Conservation (phyloP, 2,888 invertebrate genomes). For the Steinernema scapterisci region DNA sequence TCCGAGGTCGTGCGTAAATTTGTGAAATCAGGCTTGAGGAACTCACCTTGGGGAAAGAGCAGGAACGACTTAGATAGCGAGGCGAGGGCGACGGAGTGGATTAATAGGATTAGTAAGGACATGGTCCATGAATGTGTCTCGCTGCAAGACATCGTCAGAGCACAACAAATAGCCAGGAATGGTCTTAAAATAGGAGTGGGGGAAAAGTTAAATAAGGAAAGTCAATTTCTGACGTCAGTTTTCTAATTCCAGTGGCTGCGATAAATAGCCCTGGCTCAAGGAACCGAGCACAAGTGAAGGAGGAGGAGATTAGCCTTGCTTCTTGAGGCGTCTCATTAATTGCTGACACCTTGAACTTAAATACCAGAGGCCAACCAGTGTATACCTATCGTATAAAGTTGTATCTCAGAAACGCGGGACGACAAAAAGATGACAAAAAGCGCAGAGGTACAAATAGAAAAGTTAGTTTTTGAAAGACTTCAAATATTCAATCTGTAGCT, state of each 20-base stretch:
- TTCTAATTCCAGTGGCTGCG: not conserved
- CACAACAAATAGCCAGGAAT: not conserved
- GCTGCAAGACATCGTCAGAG: constrained; percentile 14
- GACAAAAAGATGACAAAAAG: no score
- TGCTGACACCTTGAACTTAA: no score
- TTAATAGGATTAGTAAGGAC: not conserved
- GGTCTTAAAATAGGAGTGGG: not conserved
- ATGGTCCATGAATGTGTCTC: constrained; percentile 22
- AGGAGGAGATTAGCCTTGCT: not conserved
- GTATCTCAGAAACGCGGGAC: no score
- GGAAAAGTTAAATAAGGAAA: not conserved
- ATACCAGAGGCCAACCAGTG: no score
- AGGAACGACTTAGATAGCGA: constrained; percentile 34
- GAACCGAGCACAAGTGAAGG: not conserved
- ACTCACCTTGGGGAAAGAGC: constrained; percentile 76
- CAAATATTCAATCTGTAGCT: no score
- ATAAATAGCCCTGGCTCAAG: constrained; percentile 9
- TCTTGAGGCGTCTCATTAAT: not conserved
- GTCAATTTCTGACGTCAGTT: constrained; percentile 1
- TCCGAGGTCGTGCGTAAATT: no score
- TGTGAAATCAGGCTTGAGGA: constrained; percentile 42
- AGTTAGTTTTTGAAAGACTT: no score
- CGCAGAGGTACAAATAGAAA: no score
- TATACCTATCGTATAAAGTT: no score
- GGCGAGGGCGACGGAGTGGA: not conserved